phyloP scores from a whole-genome alignment of 2,888 invertebrate species.

The Papilio demoleus region DNA sequence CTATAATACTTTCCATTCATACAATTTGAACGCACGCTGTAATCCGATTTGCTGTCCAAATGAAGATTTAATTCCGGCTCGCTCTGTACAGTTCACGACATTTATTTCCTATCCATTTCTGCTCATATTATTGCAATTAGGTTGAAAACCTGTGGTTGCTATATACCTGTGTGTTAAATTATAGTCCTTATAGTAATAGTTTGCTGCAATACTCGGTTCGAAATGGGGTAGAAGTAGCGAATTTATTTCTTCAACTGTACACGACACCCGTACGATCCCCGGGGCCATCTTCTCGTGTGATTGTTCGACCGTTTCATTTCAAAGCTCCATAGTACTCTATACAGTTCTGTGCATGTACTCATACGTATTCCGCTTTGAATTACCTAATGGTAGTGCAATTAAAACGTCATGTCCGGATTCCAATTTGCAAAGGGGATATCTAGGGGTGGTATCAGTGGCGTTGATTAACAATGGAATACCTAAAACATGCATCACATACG shows the following conservation, averaged over 20 bases:
- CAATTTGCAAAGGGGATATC: not conserved
- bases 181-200: not conserved
- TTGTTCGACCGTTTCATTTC: slow-evolving; percentile 33
- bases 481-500: not conserved
- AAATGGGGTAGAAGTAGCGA: not conserved
- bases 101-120: not conserved
- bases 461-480: slow-evolving; percentile 3
- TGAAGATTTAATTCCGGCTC: slow-evolving; percentile 34
- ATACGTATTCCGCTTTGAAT: slow-evolving; percentile 8
- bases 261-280: slow-evolving; percentile 12
- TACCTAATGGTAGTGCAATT: slow-evolving; percentile 17
- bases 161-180: not conserved
- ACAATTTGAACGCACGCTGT: slow-evolving; percentile 31
- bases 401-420: slow-evolving; percentile 13
- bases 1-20: slow-evolving; percentile 9
- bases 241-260: slow-evolving; percentile 10
- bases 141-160: not conserved
- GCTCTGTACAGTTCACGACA: not conserved
- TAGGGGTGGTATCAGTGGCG: not conserved
- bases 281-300: slow-evolving; percentile 15
- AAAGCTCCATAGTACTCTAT: not conserved
- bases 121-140: not conserved
- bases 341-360: not conserved
- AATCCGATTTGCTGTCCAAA: slow-evolving; percentile 36
- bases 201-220: not conserved